Evolutionary conservation across 30 jellyfish, hydroid and myxozoan genomes (phyloP).

Genomic region (Hydra vulgaris): DNA sequence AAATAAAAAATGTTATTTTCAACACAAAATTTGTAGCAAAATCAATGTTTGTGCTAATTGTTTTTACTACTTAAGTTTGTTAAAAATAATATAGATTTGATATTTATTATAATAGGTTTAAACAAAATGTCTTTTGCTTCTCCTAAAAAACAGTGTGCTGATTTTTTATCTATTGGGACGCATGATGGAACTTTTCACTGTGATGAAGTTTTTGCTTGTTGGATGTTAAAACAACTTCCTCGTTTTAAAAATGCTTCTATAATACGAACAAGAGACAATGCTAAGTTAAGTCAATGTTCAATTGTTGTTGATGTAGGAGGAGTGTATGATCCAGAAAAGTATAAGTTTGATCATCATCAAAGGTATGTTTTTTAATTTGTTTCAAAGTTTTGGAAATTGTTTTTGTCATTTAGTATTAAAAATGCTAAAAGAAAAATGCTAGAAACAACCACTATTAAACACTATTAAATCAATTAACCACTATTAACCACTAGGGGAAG

Average conservation of each 20-base stretch:
- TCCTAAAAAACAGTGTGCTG: slow-evolving; percentile 9
- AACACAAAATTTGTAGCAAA: too few relatives aligned
- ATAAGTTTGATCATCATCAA: slow-evolving; percentile 93
- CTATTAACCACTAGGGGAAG: too few relatives aligned
- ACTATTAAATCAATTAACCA: neutral
- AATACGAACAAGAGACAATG: slow-evolving; percentile 61
- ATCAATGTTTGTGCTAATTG: too few relatives aligned
- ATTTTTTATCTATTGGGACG: slow-evolving; percentile 66
- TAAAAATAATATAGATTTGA: too few relatives aligned
- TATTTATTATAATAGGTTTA: too few relatives aligned
- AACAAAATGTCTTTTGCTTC: slow-evolving; percentile 19
- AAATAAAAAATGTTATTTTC: too few relatives aligned
- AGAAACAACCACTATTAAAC: too few relatives aligned
- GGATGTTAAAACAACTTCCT: slow-evolving; percentile 64
- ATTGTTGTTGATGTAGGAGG: slow-evolving; percentile 99
- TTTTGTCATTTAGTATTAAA: neutral
- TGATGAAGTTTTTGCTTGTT: slow-evolving; percentile 92
- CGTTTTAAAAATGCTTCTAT: slow-evolving; percentile 66
- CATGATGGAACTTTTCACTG: slow-evolving; percentile 97
- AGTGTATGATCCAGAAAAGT: slow-evolving; percentile 51
- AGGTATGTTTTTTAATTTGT: slow-evolving; percentile 36
- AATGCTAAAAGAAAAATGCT: neutral
- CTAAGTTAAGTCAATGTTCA: slow-evolving; percentile 58
- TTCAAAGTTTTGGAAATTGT: too few relatives aligned
- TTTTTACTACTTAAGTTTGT: too few relatives aligned